Conservation (phyloP, 2,113 vertebrate species). For the Lonchura striata region DNA sequence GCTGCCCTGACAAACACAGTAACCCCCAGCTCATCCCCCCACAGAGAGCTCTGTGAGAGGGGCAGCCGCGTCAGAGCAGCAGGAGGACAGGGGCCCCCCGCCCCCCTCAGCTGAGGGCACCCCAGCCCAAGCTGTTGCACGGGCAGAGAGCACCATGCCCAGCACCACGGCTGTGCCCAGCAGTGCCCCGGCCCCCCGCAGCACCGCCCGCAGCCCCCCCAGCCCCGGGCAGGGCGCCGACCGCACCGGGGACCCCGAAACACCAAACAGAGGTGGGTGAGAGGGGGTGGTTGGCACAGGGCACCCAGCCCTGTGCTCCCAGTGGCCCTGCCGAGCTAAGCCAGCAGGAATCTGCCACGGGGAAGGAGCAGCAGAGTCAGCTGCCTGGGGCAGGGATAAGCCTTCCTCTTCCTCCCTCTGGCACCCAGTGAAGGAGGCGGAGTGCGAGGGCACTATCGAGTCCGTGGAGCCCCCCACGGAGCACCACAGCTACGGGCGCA, state of each 20-base stretch:
- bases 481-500: slow-evolving; percentile 94
- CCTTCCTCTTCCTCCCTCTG: background rate
- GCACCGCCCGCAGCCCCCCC: background rate
- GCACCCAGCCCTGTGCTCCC: background rate
- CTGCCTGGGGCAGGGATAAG: background rate
- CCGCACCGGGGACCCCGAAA: background rate
- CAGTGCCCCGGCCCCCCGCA: background rate
- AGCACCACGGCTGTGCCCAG: slow-evolving; percentile 20
- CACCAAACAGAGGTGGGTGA: slow-evolving; percentile 62
- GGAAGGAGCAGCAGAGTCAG: background rate
- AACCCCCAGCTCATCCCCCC: background rate
- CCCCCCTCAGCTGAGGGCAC: slow-evolving; percentile 36
- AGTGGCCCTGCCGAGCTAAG: accelerated
- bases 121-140: background rate
- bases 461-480: slow-evolving; percentile 84
- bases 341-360: background rate
- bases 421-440: slow-evolving; percentile 78
- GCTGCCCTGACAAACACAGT: accelerated
- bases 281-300: accelerated
- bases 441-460: slow-evolving; percentile 89
- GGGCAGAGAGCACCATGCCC: background rate
- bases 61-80: slow-evolving; percentile 57
- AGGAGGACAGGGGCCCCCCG: slow-evolving; percentile 35
- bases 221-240: background rate
- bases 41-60: slow-evolving; percentile 76